These are phyloP conservation scores for Esperia sulphurella DNA, from an alignment of 2,888 invertebrate genomes.

Conservation along the genomic window DNA sequence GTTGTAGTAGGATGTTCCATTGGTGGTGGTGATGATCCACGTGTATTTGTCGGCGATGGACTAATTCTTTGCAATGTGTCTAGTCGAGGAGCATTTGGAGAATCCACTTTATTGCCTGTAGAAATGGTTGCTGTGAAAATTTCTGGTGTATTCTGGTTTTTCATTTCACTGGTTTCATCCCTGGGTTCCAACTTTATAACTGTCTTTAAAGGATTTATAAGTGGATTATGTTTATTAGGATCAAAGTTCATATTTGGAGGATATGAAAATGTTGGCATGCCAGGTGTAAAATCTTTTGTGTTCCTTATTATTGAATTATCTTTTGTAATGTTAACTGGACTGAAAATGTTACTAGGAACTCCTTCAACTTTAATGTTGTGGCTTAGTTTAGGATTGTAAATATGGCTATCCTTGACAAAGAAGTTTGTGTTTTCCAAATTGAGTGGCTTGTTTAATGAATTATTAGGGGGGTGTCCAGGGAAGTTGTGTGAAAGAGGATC, in stretches of 20 bases:
- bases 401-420: constrained; percentile 69
- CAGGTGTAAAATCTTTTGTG: constrained; percentile 61
- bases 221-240: constrained; percentile 62
- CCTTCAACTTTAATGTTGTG: constrained; percentile 72
- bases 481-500: constrained; percentile 70
- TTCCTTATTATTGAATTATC: constrained; percentile 66
- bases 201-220: constrained; percentile 70
- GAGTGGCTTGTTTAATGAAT: constrained; percentile 59
- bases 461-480: constrained; percentile 49
- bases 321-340: constrained; percentile 65
- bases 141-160: constrained; percentile 69
- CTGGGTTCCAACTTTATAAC: constrained; percentile 74
- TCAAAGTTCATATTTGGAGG: constrained; percentile 65
- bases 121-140: constrained; percentile 74
- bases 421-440: constrained; percentile 71
- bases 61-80: constrained; percentile 68
- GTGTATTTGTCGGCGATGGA: constrained; percentile 63
- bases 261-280: constrained; percentile 63
- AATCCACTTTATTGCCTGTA: constrained; percentile 62
- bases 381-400: constrained; percentile 63
- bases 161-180: constrained; percentile 68
- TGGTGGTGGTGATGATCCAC: constrained; percentile 62
- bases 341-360: constrained; percentile 61
- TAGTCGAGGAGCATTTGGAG: constrained; percentile 60
- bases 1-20: constrained; percentile 63